Base-by-base conservation (phyloP, 2,113 vertebrate species). In the Notechis scutatus region DNA sequence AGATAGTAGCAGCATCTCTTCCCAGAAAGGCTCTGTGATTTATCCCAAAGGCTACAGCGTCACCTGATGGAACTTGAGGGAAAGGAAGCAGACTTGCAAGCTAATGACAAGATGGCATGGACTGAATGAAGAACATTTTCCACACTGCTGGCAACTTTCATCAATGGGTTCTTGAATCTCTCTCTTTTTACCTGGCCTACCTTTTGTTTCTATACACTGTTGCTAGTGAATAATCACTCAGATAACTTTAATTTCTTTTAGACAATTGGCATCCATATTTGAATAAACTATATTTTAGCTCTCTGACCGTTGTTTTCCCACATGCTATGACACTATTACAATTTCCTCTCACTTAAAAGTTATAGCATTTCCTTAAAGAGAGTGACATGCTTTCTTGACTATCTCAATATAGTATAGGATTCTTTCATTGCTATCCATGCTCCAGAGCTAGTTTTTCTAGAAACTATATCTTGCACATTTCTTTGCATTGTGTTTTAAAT, bases 381-480 rank as follows among this genome's bases (percentile, higher is more conserved):
- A 34, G 3, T 2, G n/a, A 50, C 47, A 39, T 7, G 74, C 11
- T 54, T 85, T 81, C n/a, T 50, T 47, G 88, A 45, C 6, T n/a
- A 74, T 34, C 10, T 81, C 5, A 34, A 2, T 69, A 6, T 34
- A 5, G 15, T 81, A 7, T 11, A 1, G 61, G 47, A 85, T 34
- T 54, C 69, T 55, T 20, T 74, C 0, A 0, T 29, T 18, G 26
- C 47, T 42, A 88, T 86, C 0, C 0, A 0, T 0, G 0, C 0
- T 24, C n/a, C 10, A 0, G 24, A 18, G 56, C 8, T 12, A 42
- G 56, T 24, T 24, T 24, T 74, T 55, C 23, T 15, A 86, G 26
- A 45, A 50, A 54, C 12, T 20, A 24, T 50, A 45, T 18, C 34
- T 29, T 86, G n/a, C 74, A 69, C 15, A 14, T 4, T 9, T 92